A percentile compares a stretch with the other conserved stretches of the same genome.
phyloP scores from a whole-genome alignment of 2,797 vertebrate genomes.

The Syngnathus acus region DNA sequence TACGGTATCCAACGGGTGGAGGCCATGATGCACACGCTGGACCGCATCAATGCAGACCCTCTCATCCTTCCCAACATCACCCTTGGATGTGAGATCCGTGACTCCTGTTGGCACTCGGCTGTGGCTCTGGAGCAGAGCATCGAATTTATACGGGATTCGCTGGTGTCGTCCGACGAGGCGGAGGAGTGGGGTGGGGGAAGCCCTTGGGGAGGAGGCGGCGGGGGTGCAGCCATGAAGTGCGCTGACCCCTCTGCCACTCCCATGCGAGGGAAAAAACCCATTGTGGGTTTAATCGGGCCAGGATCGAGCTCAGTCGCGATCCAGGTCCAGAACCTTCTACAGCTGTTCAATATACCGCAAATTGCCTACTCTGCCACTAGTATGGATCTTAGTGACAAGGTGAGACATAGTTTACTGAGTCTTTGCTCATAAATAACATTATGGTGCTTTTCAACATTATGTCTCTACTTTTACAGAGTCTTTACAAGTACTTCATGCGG shows the following conservation, averaged over 20 bases:
- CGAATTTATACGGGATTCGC: slow-evolving; percentile 95
- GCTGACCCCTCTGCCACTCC: slow-evolving; percentile 83
- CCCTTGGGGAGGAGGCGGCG: slow-evolving; percentile 58
- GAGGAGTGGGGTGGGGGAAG: slow-evolving; percentile 57
- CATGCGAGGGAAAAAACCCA: slow-evolving; percentile 87
- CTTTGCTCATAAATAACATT: background rate
- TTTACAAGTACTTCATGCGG: slow-evolving; percentile 87
- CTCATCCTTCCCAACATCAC: slow-evolving; percentile 88
- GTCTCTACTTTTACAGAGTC: slow-evolving; percentile 45
- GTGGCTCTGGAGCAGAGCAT: slow-evolving; percentile 98
- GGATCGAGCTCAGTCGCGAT: slow-evolving; percentile 98
- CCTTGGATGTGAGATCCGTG: slow-evolving; percentile 93
- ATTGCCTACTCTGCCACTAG: slow-evolving; percentile 99
- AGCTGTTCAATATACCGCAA: slow-evolving; percentile 99
- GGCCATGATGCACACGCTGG: slow-evolving; percentile 93
- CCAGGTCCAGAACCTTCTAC: slow-evolving; percentile 95
- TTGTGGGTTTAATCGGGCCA: slow-evolving; percentile 94
- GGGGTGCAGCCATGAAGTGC: slow-evolving; percentile 72
- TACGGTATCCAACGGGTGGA: slow-evolving; percentile 98
- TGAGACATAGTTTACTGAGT: slow-evolving; percentile 14
- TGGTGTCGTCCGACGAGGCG: slow-evolving; percentile 76
- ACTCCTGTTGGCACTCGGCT: slow-evolving; percentile 97
- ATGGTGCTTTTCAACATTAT: slow-evolving; percentile 5
- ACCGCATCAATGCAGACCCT: slow-evolving; percentile 88
- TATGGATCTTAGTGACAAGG: slow-evolving; percentile 97